phyloP scores from a whole-genome alignment of 2,113 vertebrate species.

The Axis porcinus region DNA sequence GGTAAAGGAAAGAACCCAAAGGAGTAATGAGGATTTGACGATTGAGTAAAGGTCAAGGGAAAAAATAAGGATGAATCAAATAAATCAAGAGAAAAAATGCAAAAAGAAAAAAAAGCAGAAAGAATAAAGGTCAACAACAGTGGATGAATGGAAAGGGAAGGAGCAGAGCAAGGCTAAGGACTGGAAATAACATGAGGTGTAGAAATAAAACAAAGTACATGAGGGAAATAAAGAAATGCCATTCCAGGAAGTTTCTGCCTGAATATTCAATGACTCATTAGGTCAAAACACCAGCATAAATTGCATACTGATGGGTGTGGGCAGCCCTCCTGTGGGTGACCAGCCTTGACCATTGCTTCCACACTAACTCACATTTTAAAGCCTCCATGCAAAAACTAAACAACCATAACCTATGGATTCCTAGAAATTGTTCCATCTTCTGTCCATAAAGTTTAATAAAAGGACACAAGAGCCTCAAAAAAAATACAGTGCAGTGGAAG shows the following conservation, averaged over 20 bases:
- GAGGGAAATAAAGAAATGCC: background rate
- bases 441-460: background rate
- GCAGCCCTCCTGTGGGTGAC: background rate
- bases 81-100: background rate
- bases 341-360: background rate
- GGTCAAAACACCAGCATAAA: background rate
- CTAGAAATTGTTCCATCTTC: background rate
- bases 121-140: background rate
- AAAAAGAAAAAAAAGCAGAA: background rate
- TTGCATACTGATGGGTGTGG: background rate
- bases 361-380: background rate
- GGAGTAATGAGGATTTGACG: background rate
- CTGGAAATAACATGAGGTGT: background rate
- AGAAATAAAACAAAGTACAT: background rate
- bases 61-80: background rate
- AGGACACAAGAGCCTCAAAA: background rate
- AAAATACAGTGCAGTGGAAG: background rate
- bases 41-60: background rate
- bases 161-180: background rate
- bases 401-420: background rate
- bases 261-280: constrained; percentile 1
- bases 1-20: background rate
- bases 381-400: background rate
- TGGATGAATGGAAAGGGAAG: background rate
- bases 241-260: constrained; percentile 32